Evolutionary conservation across 64 coral and sea anemone genomes (phyloP).

Genomic region (Stichodactyla helianthus): DNA sequence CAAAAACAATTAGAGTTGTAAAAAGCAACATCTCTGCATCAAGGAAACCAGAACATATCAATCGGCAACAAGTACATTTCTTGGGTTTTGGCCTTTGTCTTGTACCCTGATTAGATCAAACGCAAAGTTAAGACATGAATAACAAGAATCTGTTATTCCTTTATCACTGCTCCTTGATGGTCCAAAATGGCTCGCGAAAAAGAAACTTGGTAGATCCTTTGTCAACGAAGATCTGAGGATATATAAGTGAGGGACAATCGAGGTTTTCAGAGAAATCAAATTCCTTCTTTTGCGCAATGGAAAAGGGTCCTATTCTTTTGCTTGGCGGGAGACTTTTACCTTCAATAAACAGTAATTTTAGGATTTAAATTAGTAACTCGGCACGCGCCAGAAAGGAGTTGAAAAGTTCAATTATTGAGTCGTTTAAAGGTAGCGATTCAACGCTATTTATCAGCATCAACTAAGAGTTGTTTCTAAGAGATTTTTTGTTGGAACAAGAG

Average conservation of each 20-base stretch:
- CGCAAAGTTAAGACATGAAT: constrained; percentile 8
- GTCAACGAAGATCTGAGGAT: neutral
- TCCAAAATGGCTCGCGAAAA: neutral
- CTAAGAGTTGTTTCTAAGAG: neutral
- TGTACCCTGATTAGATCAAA: constrained; percentile 8
- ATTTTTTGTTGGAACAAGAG: constrained; percentile 10
- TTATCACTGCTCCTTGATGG: constrained; percentile 7
- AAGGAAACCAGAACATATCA: constrained; percentile 6
- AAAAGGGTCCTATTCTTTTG: neutral
- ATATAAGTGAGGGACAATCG: neutral
- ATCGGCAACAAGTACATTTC: neutral
- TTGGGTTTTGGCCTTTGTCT: constrained; percentile 15
- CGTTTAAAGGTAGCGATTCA: constrained; percentile 1
- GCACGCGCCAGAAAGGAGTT: constrained; percentile 23
- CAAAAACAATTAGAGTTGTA: neutral
- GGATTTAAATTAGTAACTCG: constrained; percentile 22
- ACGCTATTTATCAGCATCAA: neutral
- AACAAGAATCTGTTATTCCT: neutral
- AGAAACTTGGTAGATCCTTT: neutral
- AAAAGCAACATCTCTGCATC: neutral
- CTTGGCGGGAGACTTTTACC: constrained; percentile 15
- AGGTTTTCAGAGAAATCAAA: neutral
- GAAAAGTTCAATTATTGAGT: constrained; percentile 16
- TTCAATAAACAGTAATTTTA: constrained; percentile 15
- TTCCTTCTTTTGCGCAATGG: neutral